Evolutionary conservation across 2,797 vertebrate genomes (phyloP).

Genomic region (Diglossa cyanea): DNA sequence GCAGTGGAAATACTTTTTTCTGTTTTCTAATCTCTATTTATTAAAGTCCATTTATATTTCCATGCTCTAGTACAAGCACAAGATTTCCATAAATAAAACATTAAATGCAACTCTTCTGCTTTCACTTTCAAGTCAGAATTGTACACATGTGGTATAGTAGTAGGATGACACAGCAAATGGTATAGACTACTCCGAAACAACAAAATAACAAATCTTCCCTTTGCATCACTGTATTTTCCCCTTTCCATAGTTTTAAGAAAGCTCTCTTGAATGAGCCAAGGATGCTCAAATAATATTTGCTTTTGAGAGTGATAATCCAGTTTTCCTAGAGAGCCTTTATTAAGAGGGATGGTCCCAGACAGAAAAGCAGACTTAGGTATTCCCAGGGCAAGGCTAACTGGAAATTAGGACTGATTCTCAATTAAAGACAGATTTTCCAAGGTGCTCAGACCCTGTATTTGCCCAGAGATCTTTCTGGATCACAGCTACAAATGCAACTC

Average conservation of each 20-base stretch:
- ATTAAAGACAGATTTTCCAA: neutral
- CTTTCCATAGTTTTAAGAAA: neutral
- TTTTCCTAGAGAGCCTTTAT: neutral
- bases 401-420: neutral
- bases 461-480: neutral
- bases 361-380: neutral
- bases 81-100: slow-evolving; percentile 43
- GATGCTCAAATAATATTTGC: neutral
- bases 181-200: neutral
- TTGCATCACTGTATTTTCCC: neutral
- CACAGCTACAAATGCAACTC: neutral
- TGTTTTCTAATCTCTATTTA: neutral
- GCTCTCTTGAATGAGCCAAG: neutral
- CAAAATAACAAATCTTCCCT: neutral
- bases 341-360: neutral
- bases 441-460: neutral
- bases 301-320: neutral
- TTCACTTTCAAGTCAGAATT: slow-evolving; percentile 8
- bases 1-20: neutral
- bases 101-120: slow-evolving; percentile 17
- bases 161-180: neutral
- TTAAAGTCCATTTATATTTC: slow-evolving; percentile 18
- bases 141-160: neutral
- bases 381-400: neutral
- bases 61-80: neutral